Percentiles rank a stretch among this genome's conserved stretches.
These are phyloP conservation scores for Andrena bucephala DNA, from an alignment of 2,888 invertebrate genomes.

Conservation along the genomic window DNA sequence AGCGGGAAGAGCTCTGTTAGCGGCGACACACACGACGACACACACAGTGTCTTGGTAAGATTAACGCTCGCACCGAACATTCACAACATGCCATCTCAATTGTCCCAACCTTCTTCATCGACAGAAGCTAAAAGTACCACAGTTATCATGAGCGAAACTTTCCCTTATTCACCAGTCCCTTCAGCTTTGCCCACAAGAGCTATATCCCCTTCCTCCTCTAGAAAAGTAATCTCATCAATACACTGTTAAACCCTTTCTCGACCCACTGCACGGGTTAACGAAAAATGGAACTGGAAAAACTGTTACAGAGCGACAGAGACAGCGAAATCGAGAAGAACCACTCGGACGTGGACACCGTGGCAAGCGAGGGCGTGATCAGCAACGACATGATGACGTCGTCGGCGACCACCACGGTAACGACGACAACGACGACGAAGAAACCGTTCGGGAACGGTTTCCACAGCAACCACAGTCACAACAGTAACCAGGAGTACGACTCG, in stretches of 20 bases:
- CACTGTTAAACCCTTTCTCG: no score
- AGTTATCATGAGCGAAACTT: no score
- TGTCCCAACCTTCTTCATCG: not conserved
- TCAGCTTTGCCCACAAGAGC: no score
- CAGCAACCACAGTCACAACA: slow-evolving; percentile 80
- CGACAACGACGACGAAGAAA: slow-evolving; percentile 78
- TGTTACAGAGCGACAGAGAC: slow-evolving; percentile 83
- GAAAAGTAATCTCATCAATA: no score
- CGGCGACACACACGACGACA: slow-evolving; percentile 83
- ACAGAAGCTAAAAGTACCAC: not conserved
- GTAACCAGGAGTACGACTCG: slow-evolving; percentile 88
- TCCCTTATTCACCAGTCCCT: no score
- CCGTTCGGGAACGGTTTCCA: slow-evolving; percentile 79
- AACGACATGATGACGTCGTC: slow-evolving; percentile 83
- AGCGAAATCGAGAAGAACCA: slow-evolving; percentile 84
- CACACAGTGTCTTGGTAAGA: slow-evolving; percentile 82
- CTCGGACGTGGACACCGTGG: slow-evolving; percentile 80
- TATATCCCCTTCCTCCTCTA: no score
- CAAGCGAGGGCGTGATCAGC: slow-evolving; percentile 73
- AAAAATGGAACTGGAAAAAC: not conserved
- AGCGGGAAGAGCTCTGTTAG: slow-evolving; percentile 84
- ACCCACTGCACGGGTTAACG: not conserved
- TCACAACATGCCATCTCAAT: no score
- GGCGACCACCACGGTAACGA: slow-evolving; percentile 49
- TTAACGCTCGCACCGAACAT: not conserved